Conservation (phyloP, 2,888 invertebrate genomes). For the Tillus elongatus region DNA sequence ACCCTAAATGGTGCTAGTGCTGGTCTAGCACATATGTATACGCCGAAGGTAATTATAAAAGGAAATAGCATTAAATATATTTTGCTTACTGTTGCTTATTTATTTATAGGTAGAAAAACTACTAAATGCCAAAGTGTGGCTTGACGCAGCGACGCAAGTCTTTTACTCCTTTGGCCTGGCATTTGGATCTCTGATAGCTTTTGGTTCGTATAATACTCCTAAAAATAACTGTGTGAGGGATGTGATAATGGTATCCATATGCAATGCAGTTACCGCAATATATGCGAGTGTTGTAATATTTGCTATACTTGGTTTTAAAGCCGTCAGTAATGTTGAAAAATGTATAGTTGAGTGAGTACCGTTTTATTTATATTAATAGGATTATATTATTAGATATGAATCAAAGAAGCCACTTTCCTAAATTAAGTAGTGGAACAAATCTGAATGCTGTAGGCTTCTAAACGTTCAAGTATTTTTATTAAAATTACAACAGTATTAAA, state of each 20-base stretch:
- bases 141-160: constrained; percentile 94
- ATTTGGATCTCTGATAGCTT: constrained; percentile 91
- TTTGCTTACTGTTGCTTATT: too few species aligned
- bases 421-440: too few species aligned
- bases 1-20: constrained; percentile 79
- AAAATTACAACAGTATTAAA: too few species aligned
- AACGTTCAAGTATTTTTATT: too few species aligned
- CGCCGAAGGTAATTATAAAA: constrained; percentile 59
- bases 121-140: constrained; percentile 82
- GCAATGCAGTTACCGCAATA: constrained; percentile 88
- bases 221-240: constrained; percentile 92
- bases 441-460: too few species aligned
- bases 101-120: constrained; percentile 67
- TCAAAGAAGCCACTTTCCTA: too few species aligned
- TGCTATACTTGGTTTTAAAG: constrained; percentile 92
- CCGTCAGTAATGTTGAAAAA: constrained; percentile 78
- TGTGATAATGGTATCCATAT: constrained; percentile 81
- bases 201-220: constrained; percentile 90
- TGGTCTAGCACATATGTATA: constrained; percentile 84
- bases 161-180: constrained; percentile 94
- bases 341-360: constrained; percentile 63
- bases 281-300: constrained; percentile 93
- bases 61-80: neutral
- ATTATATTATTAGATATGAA: neutral
- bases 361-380: too few species aligned